Percentiles rank a stretch among this genome's conserved stretches.
Evolutionary conservation across 2,888 invertebrate species (phyloP).

Genomic region (Mellilla xanthometata): DNA sequence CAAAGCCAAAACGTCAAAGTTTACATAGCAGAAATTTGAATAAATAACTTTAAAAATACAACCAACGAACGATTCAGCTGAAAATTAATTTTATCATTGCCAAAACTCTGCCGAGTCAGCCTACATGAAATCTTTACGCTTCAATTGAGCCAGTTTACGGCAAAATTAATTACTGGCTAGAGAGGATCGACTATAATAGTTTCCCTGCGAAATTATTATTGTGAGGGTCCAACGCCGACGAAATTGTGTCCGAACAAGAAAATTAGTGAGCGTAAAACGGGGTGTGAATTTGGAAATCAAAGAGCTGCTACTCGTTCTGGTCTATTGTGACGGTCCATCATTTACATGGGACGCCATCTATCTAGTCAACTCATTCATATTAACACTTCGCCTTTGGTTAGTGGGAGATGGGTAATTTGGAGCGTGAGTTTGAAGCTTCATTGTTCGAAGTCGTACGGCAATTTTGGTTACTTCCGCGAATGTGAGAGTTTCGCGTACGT

Average conservation of each 20-base stretch:
- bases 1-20: slow-evolving; percentile 31
- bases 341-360: slow-evolving; percentile 75
- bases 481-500: background rate
- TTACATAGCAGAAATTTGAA: slow-evolving; percentile 47
- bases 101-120: slow-evolving; percentile 65
- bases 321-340: slow-evolving; percentile 71
- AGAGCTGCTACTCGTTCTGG: slow-evolving; percentile 70
- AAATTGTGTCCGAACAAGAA: slow-evolving; percentile 82
- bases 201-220: slow-evolving; percentile 79
- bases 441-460: slow-evolving; percentile 17
- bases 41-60: slow-evolving; percentile 55
- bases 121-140: slow-evolving; percentile 78
- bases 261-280: slow-evolving; percentile 82
- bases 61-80: slow-evolving; percentile 41
- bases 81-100: slow-evolving; percentile 73
- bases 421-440: slow-evolving; percentile 15
- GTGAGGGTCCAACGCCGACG: slow-evolving; percentile 63
- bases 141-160: slow-evolving; percentile 80
- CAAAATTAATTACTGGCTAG: slow-evolving; percentile 80
- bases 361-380: slow-evolving; percentile 51
- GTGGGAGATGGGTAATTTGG: slow-evolving; percentile 24
- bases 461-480: slow-evolving; percentile 5
- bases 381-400: slow-evolving; percentile 50
- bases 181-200: slow-evolving; percentile 81
- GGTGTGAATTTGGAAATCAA: slow-evolving; percentile 80